Base-by-base conservation (phyloP, 2,113 vertebrate genomes). In the Dromaius novaehollandiae region DNA sequence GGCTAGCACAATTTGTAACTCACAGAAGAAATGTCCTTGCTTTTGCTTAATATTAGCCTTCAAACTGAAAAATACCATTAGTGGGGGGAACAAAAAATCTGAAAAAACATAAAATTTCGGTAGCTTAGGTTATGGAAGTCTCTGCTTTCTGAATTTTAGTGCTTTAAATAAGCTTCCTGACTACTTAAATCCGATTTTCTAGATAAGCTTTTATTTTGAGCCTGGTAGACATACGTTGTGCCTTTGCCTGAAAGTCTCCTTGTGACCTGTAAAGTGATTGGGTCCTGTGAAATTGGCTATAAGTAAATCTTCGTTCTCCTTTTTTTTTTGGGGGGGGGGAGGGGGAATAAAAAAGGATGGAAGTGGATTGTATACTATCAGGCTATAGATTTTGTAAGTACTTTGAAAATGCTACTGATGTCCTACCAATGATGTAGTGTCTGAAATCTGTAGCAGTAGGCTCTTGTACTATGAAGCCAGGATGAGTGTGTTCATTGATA, bases 181-280 rank as follows among this genome's bases (percentile, higher is more conserved):
- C 95, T 94, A 89, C 69, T 92, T 96, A 93, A 95, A 96, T 94
- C 88, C 11, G 88, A 71, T 96, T 95, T 97, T 95, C 93, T 94
- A 93, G 77, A 93, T 89, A 89, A 92, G 85, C 32, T 92, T 88
- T 92, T 92, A 77, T 77, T 90, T 80, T 77, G 74, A 96, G 74
- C 63, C 82, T 83, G 79, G 86, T 85, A 88, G 79, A 88, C 89
- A 61, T 68, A 83, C 24, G 61, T 90, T 95, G 75, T 82, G 53
- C 74, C 77, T 93, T 90, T 90, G 61, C 89, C 74, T 91, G 86
- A 46, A 86, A 91, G 91, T 64, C 88, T 97, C 63, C 60, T 68
- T 46, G 74, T 94, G 90, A 94, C 86, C 91, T 86, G 80, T 77
- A 89, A 96, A 96, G 87, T 93, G 89, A 96, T 48, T 92, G 66